These are phyloP conservation scores for Galerucella nymphaeae DNA, from an alignment of 2,888 invertebrate species.

Conservation along the genomic window DNA sequence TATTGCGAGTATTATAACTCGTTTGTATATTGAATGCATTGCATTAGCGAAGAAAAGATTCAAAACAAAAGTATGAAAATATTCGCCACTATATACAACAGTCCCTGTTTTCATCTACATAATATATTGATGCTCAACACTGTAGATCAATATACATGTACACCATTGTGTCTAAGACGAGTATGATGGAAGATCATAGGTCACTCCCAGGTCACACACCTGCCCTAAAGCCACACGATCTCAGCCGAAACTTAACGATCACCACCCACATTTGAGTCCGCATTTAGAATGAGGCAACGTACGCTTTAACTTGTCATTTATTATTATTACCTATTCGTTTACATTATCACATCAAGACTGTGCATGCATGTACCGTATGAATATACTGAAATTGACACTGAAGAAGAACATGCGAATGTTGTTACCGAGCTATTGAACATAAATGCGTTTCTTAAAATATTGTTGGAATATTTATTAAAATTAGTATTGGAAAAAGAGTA, in stretches of 20 bases:
- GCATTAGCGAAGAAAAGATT: slow-evolving; percentile 2
- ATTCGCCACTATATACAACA: slow-evolving; percentile 16
- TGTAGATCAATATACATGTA: slow-evolving; percentile 44
- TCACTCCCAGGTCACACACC: slow-evolving; percentile 56
- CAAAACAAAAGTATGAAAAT: slow-evolving; percentile 14
- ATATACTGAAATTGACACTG: slow-evolving; percentile 13
- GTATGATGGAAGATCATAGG: slow-evolving; percentile 53
- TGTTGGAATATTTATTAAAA: not conserved
- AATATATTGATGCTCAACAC: slow-evolving; percentile 42
- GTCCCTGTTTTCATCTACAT: slow-evolving; percentile 38
- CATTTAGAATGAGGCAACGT: slow-evolving; percentile 33
- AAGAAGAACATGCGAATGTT: slow-evolving; percentile 5
- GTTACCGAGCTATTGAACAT: not conserved
- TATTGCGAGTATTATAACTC: too few relatives aligned
- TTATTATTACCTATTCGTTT: slow-evolving; percentile 33
- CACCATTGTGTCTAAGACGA: slow-evolving; percentile 47
- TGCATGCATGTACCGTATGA: slow-evolving; percentile 14
- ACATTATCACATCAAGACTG: slow-evolving; percentile 27
- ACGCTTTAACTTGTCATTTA: slow-evolving; percentile 32
- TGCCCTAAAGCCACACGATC: slow-evolving; percentile 54
- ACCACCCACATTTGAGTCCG: slow-evolving; percentile 47
- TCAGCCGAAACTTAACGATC: slow-evolving; percentile 51
- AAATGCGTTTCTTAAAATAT: not conserved
- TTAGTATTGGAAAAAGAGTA: too few relatives aligned
- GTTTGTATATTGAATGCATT: not conserved